Evolutionary conservation across 2,113 vertebrate genomes (phyloP), one percentile per base, ranked within the genome.

Genomic region (Hemiprocne comata): DNA sequence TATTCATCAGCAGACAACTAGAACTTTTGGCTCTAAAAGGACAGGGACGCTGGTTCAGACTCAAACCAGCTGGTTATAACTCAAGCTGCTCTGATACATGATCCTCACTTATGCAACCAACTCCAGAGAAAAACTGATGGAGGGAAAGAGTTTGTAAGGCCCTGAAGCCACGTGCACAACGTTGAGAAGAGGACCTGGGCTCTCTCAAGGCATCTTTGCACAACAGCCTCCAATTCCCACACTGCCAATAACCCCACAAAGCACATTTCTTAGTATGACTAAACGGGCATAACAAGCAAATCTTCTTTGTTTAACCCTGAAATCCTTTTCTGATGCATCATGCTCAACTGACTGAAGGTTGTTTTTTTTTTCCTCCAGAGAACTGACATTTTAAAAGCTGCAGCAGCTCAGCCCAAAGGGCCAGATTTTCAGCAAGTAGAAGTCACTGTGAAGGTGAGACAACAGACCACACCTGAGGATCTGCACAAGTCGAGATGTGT

Each of bases 161-260:
- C 29, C 57, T 6, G 3, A 66, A 51, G 5, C 33, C 74, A 51
- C 1, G 0, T 1, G 24, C 2, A 7, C 13, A 25, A 46, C 0
- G 0, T 4, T 7, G 64, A 67, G 67, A 74, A 55, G 50, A 65
- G 40, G 67, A 33, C 8, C 26, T 6, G 13, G 25, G 23, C 19
- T 70, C 61, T 73, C n/a, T 33, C 0, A 0, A n/a, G 21, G 50
- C 42, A 53, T 5, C 66, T 26, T 38, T 7, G 23, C 38, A 28
- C 0, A 0, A 55, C 5, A 55, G 18, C 51, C 51, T 58, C 66
- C 11, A 64, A 82, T 9, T 21, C n/a, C 36, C 40, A 8, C 5
- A 4, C 25, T 23, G 34, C 23, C 28, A 16, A 38, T 7, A 31
- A 81, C 18, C 54, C 55, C 53, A 29, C 51, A 36, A 40, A 67